Conservation (phyloP, 2,113 vertebrate species). For the Barnardius zonarius region DNA sequence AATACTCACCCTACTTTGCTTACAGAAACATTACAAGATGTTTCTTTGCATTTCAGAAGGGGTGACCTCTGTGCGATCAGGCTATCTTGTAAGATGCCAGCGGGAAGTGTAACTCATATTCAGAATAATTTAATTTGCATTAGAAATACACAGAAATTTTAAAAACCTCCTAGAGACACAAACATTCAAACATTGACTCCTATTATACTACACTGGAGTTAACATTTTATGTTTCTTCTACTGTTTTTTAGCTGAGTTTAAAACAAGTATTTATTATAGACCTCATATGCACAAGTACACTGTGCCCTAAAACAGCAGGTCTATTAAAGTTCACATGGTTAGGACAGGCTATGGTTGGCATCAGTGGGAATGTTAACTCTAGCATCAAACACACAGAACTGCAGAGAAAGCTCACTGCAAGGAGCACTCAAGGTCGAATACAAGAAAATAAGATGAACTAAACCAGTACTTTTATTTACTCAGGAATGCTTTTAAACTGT, state of each 20-base stretch:
- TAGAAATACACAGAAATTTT: neutral
- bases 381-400: neutral
- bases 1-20: neutral
- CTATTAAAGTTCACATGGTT: neutral
- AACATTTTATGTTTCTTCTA: neutral
- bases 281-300: neutral
- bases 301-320: neutral
- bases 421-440: neutral
- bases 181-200: neutral
- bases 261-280: neutral
- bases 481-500: neutral
- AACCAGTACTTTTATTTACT: neutral
- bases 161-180: neutral
- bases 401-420: constrained; percentile 7
- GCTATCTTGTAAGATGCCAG: neutral
- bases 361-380: neutral
- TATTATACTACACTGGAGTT: neutral
- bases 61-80: neutral
- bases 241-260: neutral
- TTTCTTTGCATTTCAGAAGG: neutral
- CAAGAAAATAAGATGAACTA: neutral
- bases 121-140: neutral
- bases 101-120: neutral
- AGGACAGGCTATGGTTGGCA: neutral
- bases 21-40: neutral